Percentiles rank a stretch among this genome's conserved stretches.
These are phyloP conservation scores for Galeopterus variegatus DNA, from an alignment of 2,113 vertebrate species.

Conservation along the genomic window DNA sequence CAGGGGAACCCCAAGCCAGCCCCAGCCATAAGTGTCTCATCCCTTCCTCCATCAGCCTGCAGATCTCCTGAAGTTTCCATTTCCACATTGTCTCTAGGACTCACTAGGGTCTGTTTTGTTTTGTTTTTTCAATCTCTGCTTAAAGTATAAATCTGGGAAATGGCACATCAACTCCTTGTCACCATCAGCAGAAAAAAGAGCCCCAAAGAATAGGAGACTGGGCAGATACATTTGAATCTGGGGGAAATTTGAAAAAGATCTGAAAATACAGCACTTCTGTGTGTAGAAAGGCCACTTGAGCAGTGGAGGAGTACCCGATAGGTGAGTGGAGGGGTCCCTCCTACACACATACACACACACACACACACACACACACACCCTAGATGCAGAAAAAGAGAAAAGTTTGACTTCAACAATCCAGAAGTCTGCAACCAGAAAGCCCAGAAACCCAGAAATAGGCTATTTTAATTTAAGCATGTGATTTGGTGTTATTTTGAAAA, in stretches of 20 bases:
- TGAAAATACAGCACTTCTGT: not conserved
- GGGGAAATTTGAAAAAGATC: not conserved
- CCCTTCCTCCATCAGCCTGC: not conserved
- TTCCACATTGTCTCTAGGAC: not conserved
- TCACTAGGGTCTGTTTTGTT: not conserved
- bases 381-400: not conserved
- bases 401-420: not conserved
- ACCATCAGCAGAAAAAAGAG: not conserved
- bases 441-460: not conserved
- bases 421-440: constrained; percentile 17
- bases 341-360: too few species aligned
- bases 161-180: not conserved
- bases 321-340: not conserved
- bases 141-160: constrained; percentile 53
- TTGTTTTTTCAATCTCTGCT: not conserved
- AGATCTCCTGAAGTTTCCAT: not conserved
- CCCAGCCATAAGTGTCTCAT: not conserved
- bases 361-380: not conserved
- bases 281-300: not conserved
- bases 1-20: not conserved
- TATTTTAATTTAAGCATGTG: constrained; percentile 14
- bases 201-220: not conserved
- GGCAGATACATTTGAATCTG: not conserved
- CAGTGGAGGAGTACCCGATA: not conserved
- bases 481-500: constrained; percentile 50